Conservation (phyloP, 2,797 vertebrate genomes). For the Rhinella marina region DNA sequence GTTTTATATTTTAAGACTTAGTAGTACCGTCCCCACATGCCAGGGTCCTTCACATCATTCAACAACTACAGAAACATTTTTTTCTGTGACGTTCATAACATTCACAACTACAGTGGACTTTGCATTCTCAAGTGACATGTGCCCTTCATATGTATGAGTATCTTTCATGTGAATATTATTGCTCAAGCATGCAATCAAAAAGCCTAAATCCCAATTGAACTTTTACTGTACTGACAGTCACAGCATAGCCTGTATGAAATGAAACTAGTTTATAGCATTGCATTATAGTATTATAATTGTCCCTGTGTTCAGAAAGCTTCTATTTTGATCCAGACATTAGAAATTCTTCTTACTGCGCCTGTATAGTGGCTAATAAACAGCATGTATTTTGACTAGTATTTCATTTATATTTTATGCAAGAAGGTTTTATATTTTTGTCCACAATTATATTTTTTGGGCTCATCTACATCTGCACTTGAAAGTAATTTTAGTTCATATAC, state of each 20-base stretch:
- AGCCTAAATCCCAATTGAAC: background rate
- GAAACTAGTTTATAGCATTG: background rate
- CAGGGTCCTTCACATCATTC: background rate
- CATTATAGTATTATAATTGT: background rate
- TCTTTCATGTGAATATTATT: background rate
- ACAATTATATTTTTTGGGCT: background rate
- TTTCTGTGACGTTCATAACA: background rate
- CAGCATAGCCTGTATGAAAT: background rate
- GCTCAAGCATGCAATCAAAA: background rate
- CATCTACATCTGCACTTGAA: background rate
- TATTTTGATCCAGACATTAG: slow-evolving; percentile 21
- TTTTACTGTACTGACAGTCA: background rate
- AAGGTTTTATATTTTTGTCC: background rate
- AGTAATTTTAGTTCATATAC: background rate
- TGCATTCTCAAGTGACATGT: background rate
- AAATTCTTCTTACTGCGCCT: background rate
- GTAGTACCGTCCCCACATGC: background rate
- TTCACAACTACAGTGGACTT: background rate
- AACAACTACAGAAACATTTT: background rate
- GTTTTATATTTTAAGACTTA: background rate
- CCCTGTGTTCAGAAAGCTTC: slow-evolving; percentile 15
- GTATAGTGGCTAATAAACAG: background rate
- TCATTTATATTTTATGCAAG: background rate
- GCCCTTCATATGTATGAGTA: background rate
- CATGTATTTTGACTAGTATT: background rate